Evolutionary conservation across 2,113 vertebrate genomes (phyloP).

Genomic region (Strigops habroptila): DNA sequence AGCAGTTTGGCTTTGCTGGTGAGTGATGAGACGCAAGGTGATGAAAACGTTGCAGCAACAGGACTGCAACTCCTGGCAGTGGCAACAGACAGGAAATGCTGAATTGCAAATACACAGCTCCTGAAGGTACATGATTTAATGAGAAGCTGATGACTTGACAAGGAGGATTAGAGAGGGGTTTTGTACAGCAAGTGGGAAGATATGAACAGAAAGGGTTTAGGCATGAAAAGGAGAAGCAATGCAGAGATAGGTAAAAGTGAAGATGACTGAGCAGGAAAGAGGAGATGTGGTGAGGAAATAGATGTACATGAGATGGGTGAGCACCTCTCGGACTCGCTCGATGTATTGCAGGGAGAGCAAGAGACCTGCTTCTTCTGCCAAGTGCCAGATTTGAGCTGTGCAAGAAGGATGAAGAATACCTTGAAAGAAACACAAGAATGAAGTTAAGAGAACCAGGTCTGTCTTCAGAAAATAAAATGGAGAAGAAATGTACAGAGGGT

Average conservation of each 20-base stretch:
- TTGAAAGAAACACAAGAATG: neutral
- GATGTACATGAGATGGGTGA: neutral
- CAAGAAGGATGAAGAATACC: neutral
- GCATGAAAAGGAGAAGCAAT: neutral
- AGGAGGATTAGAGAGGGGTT: neutral
- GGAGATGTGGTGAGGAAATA: neutral
- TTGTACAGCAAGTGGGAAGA: neutral
- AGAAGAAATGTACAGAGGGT: neutral
- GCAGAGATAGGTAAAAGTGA: neutral
- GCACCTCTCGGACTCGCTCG: neutral
- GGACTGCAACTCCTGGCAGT: neutral
- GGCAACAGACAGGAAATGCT: neutral
- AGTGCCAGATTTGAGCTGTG: neutral
- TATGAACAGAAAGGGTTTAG: neutral
- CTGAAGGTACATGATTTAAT: neutral
- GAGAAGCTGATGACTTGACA: neutral
- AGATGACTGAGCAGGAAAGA: neutral
- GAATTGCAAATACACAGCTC: neutral
- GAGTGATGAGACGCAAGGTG: neutral
- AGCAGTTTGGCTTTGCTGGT: neutral
- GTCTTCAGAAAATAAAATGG: slow-evolving; percentile 1
- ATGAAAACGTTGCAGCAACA: neutral
- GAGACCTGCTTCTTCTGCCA: neutral
- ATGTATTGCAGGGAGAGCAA: neutral
- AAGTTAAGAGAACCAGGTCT: neutral